Percentiles rank a stretch among this genome's conserved stretches.
These are phyloP conservation scores for Hypotaenidia philippensis DNA, from an alignment of 2,797 vertebrate species.

Conservation along the genomic window DNA sequence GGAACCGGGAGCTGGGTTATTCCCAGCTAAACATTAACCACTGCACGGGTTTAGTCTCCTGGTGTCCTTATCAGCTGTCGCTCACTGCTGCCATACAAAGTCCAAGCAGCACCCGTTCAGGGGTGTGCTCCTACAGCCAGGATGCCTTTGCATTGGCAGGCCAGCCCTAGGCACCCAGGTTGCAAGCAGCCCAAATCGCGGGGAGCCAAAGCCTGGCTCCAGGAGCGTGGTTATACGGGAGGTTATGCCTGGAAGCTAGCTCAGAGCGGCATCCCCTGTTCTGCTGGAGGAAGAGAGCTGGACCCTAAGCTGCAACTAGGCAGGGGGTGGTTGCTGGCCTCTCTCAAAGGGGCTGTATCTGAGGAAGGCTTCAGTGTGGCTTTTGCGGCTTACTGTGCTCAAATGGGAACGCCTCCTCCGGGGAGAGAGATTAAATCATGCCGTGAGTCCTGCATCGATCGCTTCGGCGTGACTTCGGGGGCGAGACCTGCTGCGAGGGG, in stretches of 20 bases:
- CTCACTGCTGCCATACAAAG: conserved; percentile 9
- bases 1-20: neutral
- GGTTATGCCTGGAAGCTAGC: neutral
- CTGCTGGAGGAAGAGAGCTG: neutral
- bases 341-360: neutral
- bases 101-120: neutral
- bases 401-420: neutral
- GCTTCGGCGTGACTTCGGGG: neutral
- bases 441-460: neutral
- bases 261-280: rapidly evolving
- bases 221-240: no score
- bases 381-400: neutral
- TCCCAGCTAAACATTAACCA: conserved; percentile 44
- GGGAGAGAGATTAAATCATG: neutral
- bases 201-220: neutral
- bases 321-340: neutral
- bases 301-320: no score
- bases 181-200: neutral
- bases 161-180: neutral
- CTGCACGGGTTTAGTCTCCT: neutral
- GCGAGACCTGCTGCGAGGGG: no score
- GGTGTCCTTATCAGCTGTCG: conserved; percentile 1
- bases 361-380: neutral
- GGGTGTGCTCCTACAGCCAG: neutral
- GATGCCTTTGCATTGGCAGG: neutral